Evolutionary conservation across 2,113 vertebrate genomes (phyloP), one percentile per base, ranked within the genome.

Genomic region (Mungos mungo): DNA sequence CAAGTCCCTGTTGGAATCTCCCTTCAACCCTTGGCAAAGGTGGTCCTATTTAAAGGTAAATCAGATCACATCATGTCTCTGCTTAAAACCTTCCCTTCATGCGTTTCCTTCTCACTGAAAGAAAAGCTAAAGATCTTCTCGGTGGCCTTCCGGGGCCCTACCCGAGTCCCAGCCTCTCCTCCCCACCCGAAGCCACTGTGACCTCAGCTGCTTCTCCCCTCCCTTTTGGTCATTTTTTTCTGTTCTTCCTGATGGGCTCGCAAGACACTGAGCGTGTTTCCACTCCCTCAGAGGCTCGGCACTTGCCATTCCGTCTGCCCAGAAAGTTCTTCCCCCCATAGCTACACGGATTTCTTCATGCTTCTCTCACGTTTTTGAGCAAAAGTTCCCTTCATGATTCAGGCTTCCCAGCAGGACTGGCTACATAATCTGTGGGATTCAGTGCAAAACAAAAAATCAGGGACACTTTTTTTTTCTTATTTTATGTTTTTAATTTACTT

Each of bases 141-240:
- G 19, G 1, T 15, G 52, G 33, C 3, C 50, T 76, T 83, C 35
- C 8, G n/a, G 45, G 2, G 21, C 25, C 7, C 27, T 13, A 1
- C 3, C 0, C 3, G 11, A 0, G 10, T 12, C 52, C 85, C 19
- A 45, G 3, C 0, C 3, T 38, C 27, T 45, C 21, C 29, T 68
- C 27, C 19, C 35, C 1, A 5, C 12, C 18, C 27, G 14, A 8
- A 13, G 31, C 9, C 23, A 13, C 47, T 25, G 15, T 5, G 38
- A 33, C 7, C 68, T 29, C 11, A 10, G 68, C 13, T 11, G 15
- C 4, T 19, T 41, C 41, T 45, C 31, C 23, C 83, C 82, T 38
- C 10, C 52, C 25, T 19, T 27, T 25, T 14, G 13, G 13, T 83
- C 25, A 7, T 5, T 31, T 52, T 60, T 27, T 57, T n/a, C 19